Conservation (phyloP, 2,797 vertebrate genomes). For the Gymnopithys bicolor region DNA sequence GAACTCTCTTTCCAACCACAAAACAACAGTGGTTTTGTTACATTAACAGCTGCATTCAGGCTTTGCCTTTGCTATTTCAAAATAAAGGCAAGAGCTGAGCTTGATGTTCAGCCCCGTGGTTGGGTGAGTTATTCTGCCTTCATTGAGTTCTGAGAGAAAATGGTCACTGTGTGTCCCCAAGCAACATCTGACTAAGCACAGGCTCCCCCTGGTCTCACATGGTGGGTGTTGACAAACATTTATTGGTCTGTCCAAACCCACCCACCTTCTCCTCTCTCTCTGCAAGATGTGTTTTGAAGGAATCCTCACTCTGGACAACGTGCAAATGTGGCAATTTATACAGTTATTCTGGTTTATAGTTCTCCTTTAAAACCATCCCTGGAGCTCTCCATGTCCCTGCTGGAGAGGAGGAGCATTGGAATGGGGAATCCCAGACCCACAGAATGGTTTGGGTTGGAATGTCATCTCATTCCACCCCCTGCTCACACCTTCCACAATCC, state of each 20-base stretch:
- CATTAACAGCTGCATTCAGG: not conserved
- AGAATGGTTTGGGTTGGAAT: not conserved
- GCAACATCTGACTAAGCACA: not conserved
- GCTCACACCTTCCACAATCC: not conserved
- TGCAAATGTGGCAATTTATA: not conserved
- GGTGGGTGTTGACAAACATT: not conserved
- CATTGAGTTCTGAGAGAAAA: not conserved
- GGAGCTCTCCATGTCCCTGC: not conserved
- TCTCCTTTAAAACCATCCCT: not conserved
- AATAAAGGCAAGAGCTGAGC: not conserved
- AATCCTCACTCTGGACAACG: not conserved
- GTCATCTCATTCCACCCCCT: rapidly evolving
- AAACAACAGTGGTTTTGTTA: not conserved
- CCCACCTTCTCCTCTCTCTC: not conserved
- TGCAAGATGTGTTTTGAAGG: not conserved
- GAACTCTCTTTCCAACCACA: not conserved
- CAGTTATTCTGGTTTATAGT: not conserved
- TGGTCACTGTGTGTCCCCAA: not conserved
- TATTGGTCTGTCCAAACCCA: not conserved
- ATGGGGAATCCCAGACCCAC: not conserved
- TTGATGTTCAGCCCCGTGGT: rapidly evolving
- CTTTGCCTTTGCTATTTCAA: not conserved
- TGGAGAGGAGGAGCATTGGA: not conserved
- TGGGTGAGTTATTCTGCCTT: not conserved
- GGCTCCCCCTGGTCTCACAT: not conserved